A percentile compares a stretch with the other conserved stretches of the same genome.
phyloP scores from a whole-genome alignment of 2,888 invertebrate genomes.

The Acanthosepion lycidas region DNA sequence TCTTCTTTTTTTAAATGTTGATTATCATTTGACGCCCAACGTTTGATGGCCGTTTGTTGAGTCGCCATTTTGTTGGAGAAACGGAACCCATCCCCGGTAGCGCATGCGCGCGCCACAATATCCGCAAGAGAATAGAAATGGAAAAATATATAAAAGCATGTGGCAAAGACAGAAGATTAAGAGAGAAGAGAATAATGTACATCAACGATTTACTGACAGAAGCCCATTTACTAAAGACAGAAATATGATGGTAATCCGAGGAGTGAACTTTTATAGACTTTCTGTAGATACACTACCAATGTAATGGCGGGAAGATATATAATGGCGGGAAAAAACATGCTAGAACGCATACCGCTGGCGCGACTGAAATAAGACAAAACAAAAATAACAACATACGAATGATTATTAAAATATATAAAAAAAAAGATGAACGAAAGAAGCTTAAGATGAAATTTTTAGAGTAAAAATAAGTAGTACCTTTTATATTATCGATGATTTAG shows the following conservation, averaged over 20 bases:
- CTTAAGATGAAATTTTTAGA: neutral
- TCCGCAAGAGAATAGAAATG: neutral
- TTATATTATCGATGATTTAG: conserved; percentile 18
- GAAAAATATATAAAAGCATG: neutral
- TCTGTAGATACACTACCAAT: neutral
- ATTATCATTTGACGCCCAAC: no score
- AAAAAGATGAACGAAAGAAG: neutral
- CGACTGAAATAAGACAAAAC: neutral
- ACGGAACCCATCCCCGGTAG: neutral
- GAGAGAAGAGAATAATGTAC: neutral
- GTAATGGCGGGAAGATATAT: neutral
- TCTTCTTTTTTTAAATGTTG: neutral
- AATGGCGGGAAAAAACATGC: neutral
- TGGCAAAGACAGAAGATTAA: neutral
- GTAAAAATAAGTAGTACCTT: neutral
- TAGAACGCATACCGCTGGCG: neutral
- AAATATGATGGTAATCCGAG: neutral
- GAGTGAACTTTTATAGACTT: conserved; percentile 33
- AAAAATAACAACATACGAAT: neutral
- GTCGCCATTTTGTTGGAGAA: neutral
- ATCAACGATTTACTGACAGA: conserved; percentile 8
- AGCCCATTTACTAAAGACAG: neutral
- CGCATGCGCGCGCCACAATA: neutral
- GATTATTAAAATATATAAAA: neutral
- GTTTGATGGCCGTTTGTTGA: neutral